Percentiles rank a stretch among this genome's conserved stretches.
Evolutionary conservation across 2,888 invertebrate species (phyloP).

Genomic region (Lasioglossum malachurum): DNA sequence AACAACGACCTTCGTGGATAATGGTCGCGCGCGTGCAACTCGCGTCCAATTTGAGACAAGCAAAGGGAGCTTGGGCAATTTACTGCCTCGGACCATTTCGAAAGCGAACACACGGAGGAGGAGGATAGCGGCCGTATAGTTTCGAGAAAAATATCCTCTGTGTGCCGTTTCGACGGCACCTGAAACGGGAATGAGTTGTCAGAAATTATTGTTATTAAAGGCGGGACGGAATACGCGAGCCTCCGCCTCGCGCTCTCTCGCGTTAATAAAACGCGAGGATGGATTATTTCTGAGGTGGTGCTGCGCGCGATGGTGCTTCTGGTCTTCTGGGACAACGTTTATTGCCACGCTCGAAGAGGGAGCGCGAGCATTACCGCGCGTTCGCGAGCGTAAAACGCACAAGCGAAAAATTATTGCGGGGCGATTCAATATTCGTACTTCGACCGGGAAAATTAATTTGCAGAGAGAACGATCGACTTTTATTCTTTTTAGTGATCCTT

Average conservation of each 20-base stretch:
- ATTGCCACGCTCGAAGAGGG: constrained; percentile 19
- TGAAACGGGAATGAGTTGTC: constrained; percentile 26
- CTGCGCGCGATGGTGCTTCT: constrained; percentile 6
- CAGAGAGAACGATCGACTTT: too few species aligned
- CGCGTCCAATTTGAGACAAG: constrained; percentile 37
- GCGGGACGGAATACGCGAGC: not conserved
- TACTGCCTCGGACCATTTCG: not conserved
- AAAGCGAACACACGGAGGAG: not conserved
- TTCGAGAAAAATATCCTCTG: not conserved
- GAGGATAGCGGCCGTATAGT: not conserved
- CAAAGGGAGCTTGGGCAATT: constrained; percentile 17
- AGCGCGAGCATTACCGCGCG: constrained; percentile 10
- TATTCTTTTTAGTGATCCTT: too few species aligned
- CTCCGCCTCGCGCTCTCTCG: constrained; percentile 10
- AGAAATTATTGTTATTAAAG: constrained; percentile 49
- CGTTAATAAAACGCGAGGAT: constrained; percentile 46
- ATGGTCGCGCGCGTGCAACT: constrained; percentile 42
- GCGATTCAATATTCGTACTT: not conserved
- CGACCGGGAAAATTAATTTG: not conserved
- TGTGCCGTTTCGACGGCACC: constrained; percentile 3
- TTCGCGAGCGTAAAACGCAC: constrained; percentile 14
- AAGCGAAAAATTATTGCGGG: constrained; percentile 6
- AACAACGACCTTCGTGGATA: constrained; percentile 71
- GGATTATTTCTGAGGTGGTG: constrained; percentile 20
- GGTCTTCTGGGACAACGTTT: constrained; percentile 29